phyloP scores from a whole-genome alignment of 2,113 vertebrate species.

The Calidris pygmaea region DNA sequence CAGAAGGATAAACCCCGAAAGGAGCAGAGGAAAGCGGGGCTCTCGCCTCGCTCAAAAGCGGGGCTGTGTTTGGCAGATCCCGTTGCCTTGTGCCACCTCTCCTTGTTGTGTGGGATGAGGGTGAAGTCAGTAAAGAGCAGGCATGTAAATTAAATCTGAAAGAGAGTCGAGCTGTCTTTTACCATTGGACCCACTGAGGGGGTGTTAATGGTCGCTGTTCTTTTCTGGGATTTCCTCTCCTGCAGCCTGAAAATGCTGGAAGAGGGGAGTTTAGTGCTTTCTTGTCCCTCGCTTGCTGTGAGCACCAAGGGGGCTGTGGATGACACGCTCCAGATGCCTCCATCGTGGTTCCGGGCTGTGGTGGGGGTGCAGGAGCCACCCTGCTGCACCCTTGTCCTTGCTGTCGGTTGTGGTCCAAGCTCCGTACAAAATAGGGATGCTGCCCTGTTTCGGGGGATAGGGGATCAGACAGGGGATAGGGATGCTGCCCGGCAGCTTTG shows the following conservation, averaged over 20 bases:
- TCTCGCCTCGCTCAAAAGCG: rapidly evolving
- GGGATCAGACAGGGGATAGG: background rate
- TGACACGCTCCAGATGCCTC: background rate
- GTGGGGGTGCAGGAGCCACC: background rate
- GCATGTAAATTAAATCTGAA: background rate
- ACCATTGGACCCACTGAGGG: rapidly evolving
- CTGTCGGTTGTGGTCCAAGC: background rate
- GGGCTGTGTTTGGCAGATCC: background rate
- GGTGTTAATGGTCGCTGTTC: background rate
- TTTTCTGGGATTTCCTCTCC: background rate
- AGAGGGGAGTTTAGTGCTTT: background rate
- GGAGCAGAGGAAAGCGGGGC: background rate
- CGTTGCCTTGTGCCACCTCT: background rate
- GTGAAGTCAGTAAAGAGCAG: background rate
- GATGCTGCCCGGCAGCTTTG: background rate
- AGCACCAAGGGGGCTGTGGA: background rate
- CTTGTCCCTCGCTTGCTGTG: background rate
- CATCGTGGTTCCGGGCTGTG: no score
- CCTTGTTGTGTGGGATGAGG: background rate
- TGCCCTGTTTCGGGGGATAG: background rate
- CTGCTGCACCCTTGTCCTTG: background rate
- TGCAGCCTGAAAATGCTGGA: background rate
- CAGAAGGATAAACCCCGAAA: no score
- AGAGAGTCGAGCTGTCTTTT: background rate
- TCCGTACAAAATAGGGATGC: rapidly evolving